phyloP scores from a whole-genome alignment of 2,113 vertebrate species.

The Sylvilagus bachmani region DNA sequence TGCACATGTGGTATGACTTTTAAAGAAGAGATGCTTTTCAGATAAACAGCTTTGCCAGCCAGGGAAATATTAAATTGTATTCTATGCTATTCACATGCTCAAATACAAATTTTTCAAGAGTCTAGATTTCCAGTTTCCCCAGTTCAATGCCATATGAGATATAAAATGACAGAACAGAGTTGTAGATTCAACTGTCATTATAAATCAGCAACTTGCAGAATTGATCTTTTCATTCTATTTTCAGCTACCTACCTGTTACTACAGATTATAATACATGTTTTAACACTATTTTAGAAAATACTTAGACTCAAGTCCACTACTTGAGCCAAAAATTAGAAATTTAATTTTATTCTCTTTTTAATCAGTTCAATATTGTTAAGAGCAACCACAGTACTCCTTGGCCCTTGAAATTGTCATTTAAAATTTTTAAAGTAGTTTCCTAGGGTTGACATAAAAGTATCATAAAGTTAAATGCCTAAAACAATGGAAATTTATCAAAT shows the following conservation, averaged over 20 bases:
- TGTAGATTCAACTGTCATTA: constrained; percentile 46
- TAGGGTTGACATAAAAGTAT: not conserved
- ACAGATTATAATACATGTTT: constrained; percentile 51
- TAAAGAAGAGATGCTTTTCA: not conserved
- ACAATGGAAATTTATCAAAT: not conserved
- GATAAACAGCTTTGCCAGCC: not conserved
- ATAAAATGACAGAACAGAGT: not conserved
- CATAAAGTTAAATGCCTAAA: not conserved
- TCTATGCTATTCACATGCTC: not conserved
- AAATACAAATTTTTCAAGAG: not conserved
- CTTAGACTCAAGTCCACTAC: not conserved
- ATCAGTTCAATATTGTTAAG: not conserved
- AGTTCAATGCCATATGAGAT: not conserved
- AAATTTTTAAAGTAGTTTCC: not conserved
- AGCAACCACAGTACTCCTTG: not conserved
- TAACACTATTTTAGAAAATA: constrained; percentile 11
- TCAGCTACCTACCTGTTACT: not conserved
- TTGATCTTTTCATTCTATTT: constrained; percentile 31
- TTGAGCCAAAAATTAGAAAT: constrained; percentile 43
- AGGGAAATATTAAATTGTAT: not conserved
- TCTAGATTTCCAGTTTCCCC: not conserved
- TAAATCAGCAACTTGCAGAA: not conserved
- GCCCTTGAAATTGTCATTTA: not conserved
- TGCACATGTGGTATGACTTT: not conserved
- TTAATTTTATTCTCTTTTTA: not conserved